Conservation (phyloP, 2,113 vertebrate species). For the Sprattus sprattus region DNA sequence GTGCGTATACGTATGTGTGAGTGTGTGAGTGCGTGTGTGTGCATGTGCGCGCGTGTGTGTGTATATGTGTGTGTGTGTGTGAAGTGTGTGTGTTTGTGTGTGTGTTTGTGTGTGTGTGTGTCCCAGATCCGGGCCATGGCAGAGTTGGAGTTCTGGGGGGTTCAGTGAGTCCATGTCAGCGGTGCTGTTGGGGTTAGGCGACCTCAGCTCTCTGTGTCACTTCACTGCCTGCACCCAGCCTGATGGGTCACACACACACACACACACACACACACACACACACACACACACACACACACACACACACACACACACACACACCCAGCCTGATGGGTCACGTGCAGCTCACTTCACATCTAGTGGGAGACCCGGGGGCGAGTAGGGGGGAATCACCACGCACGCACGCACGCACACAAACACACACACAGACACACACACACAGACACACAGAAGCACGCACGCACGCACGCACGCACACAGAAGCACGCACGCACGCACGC, state of each 20-base stretch:
- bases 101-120: too few species aligned
- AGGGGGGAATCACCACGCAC: not conserved
- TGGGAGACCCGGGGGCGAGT: not conserved
- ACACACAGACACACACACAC: too few species aligned
- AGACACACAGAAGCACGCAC: not conserved
- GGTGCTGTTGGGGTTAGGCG: not conserved
- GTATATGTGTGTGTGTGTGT: too few species aligned
- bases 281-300: too few species aligned
- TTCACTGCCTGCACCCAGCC: not conserved
- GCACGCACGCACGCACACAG: not conserved
- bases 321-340: not conserved
- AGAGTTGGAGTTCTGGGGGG: not conserved
- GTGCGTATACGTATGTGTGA: too few species aligned
- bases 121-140: too few species aligned
- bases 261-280: too few species aligned
- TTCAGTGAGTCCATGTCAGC: not conserved
- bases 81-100: too few species aligned
- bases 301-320: too few species aligned
- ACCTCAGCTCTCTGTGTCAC: not conserved
- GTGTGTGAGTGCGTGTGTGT: too few species aligned
- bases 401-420: not conserved
- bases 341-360: not conserved
- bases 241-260: not conserved
- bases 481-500: not conserved
- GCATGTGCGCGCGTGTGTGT: too few species aligned